A percentile compares a stretch with the other conserved stretches of the same genome.
Evolutionary conservation across 2,888 invertebrate species (phyloP).

Genomic region (Drosophila infuscata): DNA sequence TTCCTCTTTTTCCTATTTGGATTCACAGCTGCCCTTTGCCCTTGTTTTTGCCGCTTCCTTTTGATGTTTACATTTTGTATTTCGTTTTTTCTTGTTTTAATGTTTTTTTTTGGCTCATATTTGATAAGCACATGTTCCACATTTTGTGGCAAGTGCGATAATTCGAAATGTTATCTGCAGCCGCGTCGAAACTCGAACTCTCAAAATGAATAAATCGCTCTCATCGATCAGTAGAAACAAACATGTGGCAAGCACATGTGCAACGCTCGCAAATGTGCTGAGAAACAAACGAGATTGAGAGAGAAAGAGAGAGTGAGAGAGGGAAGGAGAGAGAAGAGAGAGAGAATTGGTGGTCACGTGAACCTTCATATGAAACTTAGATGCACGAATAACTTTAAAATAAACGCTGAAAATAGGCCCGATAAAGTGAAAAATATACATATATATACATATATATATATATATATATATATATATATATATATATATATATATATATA

Average conservation of each 20-base stretch:
- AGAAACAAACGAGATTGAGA: neutral
- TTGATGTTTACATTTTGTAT: conserved; percentile 34
- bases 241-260: conserved; percentile 34
- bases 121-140: conserved; percentile 63
- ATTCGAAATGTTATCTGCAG: conserved; percentile 28
- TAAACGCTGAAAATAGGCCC: neutral
- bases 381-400: neutral
- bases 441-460: too few relatives aligned
- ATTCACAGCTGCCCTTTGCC: neutral
- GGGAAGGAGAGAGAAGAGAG: neutral
- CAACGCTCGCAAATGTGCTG: neutral
- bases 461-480: too few relatives aligned
- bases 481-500: too few relatives aligned
- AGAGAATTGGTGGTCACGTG: neutral
- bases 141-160: conserved; percentile 56
- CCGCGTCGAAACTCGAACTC: conserved; percentile 26
- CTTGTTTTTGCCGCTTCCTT: neutral
- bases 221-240: conserved; percentile 7
- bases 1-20: conserved; percentile 16
- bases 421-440: neutral
- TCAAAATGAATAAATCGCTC: conserved; percentile 20
- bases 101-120: conserved; percentile 25
- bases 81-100: neutral
- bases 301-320: too few relatives aligned
- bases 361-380: neutral